Evolutionary conservation across 2,113 vertebrate species (phyloP).

Genomic region (Lipotes vexillifer): DNA sequence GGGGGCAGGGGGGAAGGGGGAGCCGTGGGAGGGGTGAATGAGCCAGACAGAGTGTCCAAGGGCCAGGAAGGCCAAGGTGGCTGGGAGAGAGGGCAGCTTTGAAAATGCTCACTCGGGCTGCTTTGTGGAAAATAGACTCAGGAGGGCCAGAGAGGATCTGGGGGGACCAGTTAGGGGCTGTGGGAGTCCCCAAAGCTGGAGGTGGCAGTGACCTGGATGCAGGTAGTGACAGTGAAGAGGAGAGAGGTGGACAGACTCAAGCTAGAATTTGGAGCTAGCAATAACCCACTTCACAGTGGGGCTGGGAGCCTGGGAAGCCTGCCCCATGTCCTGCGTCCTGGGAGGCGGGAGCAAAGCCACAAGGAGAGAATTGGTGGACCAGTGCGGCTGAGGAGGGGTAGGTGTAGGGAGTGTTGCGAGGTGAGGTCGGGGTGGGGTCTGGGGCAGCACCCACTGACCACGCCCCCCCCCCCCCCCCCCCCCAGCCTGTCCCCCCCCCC

Average conservation of each 20-base stretch:
- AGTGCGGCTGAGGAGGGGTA: neutral
- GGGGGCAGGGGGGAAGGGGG: neutral
- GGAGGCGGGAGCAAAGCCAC: neutral
- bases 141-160: neutral
- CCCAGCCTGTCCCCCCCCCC: too few relatives aligned
- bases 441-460: neutral
- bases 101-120: neutral
- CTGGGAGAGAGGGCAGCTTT: neutral
- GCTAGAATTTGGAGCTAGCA: too few relatives aligned
- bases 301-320: neutral
- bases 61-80: neutral
- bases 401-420: neutral
- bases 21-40: neutral
- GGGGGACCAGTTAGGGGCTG: too few relatives aligned
- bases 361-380: neutral
- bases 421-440: accelerated
- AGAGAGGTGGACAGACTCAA: neutral
- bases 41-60: neutral
- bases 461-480: too few relatives aligned
- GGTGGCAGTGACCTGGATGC: neutral
- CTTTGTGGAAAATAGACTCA: neutral
- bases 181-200: neutral
- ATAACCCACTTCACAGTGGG: neutral
- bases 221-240: neutral
- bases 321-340: neutral